Base-by-base conservation (phyloP, 2,113 vertebrate species). In the Perca schrenkii region DNA sequence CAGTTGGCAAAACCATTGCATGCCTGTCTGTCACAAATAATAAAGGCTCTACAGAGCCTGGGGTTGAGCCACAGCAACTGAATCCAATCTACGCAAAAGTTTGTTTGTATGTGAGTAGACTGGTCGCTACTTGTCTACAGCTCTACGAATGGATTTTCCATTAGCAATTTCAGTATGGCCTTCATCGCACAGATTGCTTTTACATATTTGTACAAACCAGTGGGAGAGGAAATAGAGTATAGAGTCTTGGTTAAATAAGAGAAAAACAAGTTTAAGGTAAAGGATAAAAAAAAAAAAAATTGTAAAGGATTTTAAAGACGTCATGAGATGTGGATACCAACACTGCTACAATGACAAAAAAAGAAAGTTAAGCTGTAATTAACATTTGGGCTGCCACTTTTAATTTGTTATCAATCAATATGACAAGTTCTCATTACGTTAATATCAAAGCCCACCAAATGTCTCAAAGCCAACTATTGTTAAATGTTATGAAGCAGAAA, bases 1-100 rank as follows among this genome's bases (percentile, higher is more conserved):
- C 40, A 73, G 65, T 80, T 88, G 89, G 89, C 86, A 85, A 84
- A 87, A 89, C 73, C 81, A 1, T 21, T 77, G 84, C 88, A 89
- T 84, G 68, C 80, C 81, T 76, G 63, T 75, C 80, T 65, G 40
- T 87, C 80, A 58, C 66, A 63, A 84, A 85, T 77, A 75, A 87
- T 77, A 69, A 77, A 81, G 72, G 86, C 54, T 71, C 66, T 65
- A 3, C 54, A 14, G 4, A 57, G 49, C 60, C 62, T 40, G 6
- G 58, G 57, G 58, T 17, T 62, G 57, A 74, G 67, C 54, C 75
- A 57, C 65, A 74, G 82, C 79, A 80, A 83, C 83, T 28, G 3
- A 81, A 74, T 66, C 70, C 54, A 43, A 43, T 79, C 80, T 66
- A 46, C 28, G 21, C 31, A 11, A 63, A 79, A 57, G 73, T 76